Percentiles rank a stretch among this genome's conserved stretches.
phyloP scores from a whole-genome alignment of 2,888 invertebrate species.

The Agonopterix alstromeriana region DNA sequence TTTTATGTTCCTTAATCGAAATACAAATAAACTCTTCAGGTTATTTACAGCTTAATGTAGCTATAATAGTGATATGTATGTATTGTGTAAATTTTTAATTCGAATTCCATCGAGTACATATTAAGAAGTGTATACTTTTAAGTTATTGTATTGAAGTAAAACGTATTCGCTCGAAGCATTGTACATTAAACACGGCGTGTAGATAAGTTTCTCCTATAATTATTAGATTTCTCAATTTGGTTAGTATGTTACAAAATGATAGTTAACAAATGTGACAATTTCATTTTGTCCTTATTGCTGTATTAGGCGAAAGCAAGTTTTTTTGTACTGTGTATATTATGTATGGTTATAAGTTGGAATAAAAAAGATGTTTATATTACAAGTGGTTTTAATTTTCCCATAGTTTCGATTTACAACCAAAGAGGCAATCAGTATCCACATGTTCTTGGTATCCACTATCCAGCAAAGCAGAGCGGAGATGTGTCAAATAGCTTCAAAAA shows the following conservation, averaged over 20 bases:
- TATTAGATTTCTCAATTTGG: conserved; percentile 72
- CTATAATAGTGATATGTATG: conserved; percentile 68
- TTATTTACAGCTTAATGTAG: conserved; percentile 73
- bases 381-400: conserved; percentile 39
- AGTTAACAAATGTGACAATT: conserved; percentile 69
- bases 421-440: no score
- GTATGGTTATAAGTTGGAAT: conserved; percentile 84
- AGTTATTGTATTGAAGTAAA: conserved; percentile 71
- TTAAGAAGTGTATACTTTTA: conserved; percentile 73
- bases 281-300: conserved; percentile 74
- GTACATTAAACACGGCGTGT: conserved; percentile 73
- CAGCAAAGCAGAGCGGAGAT: no score
- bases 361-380: conserved; percentile 76
- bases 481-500: no score
- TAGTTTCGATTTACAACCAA: background rate
- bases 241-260: conserved; percentile 66
- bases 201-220: conserved; percentile 72
- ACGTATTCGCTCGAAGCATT: conserved; percentile 74
- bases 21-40: conserved; percentile 73
- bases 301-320: conserved; percentile 78
- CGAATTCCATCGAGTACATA: conserved; percentile 77
- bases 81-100: conserved; percentile 75
- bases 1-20: conserved; percentile 76
- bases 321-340: conserved; percentile 90
- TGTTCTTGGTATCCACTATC: no score